phyloP scores from a whole-genome alignment of 2,797 vertebrate species.

The Linurgus olivaceus region DNA sequence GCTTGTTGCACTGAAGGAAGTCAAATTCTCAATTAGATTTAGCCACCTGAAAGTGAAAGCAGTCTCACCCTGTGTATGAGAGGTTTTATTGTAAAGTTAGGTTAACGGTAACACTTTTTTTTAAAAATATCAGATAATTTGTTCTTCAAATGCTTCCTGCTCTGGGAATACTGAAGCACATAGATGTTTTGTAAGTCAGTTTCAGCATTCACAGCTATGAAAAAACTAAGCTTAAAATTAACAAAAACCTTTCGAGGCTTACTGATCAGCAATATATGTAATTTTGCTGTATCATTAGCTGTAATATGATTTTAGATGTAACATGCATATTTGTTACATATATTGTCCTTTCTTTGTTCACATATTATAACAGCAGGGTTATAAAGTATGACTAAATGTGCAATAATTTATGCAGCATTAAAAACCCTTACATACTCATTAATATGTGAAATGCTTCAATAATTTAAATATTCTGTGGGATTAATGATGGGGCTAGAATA shows the following conservation, averaged over 20 bases:
- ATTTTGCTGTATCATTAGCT: not conserved
- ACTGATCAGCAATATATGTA: not conserved
- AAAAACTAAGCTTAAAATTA: not conserved
- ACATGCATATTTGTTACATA: conserved; percentile 1
- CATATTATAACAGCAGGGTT: conserved; percentile 75
- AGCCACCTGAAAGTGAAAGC: not conserved
- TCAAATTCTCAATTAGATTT: not conserved
- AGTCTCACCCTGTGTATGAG: not conserved
- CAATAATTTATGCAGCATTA: conserved; percentile 61
- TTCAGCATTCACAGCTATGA: not conserved
- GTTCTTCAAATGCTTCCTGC: not conserved
- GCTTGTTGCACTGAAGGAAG: not conserved
- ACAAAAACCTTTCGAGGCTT: not conserved
- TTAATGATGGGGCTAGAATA: conserved; percentile 16
- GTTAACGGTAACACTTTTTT: not conserved
- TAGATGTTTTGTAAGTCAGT: not conserved
- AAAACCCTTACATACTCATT: conserved; percentile 44
- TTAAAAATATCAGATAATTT: not conserved
- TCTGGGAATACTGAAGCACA: not conserved
- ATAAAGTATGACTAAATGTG: conserved; percentile 75
- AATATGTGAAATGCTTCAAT: conserved; percentile 41
- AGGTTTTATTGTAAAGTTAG: not conserved
- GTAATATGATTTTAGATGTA: not conserved
- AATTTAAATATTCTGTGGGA: conserved; percentile 28
- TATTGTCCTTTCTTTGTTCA: conserved; percentile 74